Percentiles rank a stretch among this genome's conserved stretches.
Conservation (phyloP, 2,113 vertebrate species). For the Diadophis punctatus region DNA sequence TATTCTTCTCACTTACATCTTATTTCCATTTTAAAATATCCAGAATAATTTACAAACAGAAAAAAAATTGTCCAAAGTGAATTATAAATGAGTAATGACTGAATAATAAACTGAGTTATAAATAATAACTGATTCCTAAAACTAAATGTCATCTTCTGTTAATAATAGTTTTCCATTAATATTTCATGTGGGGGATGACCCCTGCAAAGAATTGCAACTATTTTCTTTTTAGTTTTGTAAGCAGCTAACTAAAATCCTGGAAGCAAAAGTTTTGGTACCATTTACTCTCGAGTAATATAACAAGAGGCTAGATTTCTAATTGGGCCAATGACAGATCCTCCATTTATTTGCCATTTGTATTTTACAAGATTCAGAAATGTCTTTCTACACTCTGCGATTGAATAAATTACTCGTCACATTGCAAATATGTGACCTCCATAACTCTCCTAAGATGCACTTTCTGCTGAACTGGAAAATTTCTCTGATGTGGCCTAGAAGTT, state of each 20-base stretch:
- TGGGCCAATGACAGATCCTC: not conserved
- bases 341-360: not conserved
- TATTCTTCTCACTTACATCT: not conserved
- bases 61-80: not conserved
- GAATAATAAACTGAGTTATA: not conserved
- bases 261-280: not conserved
- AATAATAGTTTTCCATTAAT: not conserved
- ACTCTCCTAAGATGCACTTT: conserved; percentile 51
- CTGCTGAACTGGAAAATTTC: conserved; percentile 58
- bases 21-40: not conserved
- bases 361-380: not conserved
- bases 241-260: not conserved
- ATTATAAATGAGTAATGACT: not conserved
- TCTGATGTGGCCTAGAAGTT: conserved; percentile 54
- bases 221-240: not conserved
- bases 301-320: not conserved
- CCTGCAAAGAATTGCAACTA: not conserved
- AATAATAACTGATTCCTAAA: not conserved
- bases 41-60: not conserved
- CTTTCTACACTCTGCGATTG: conserved; percentile 18
- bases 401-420: conserved; percentile 55
- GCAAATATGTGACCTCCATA: conserved; percentile 40
- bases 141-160: not conserved
- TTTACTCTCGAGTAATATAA: not conserved
- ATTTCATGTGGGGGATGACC: not conserved